These are phyloP conservation scores for Dascillus cervinus DNA, from an alignment of 2,888 invertebrate genomes.

Conservation along the genomic window DNA sequence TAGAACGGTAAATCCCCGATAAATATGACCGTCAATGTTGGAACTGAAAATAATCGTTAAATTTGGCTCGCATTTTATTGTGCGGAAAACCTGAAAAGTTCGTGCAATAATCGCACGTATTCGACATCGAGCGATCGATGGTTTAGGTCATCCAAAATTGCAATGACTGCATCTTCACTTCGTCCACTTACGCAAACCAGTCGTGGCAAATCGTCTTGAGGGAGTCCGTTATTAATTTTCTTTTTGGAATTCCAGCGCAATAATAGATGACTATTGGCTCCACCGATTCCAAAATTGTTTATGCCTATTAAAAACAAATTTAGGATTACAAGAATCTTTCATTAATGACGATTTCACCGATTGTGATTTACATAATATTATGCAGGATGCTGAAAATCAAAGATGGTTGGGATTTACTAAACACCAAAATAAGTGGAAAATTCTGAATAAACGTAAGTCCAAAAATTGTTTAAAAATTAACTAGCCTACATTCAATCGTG, in stretches of 20 bases:
- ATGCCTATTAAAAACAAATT: constrained; percentile 56
- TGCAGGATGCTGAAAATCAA: too few relatives aligned
- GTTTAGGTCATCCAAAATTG: constrained; percentile 56
- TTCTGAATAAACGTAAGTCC: too few relatives aligned
- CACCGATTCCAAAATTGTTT: constrained; percentile 92
- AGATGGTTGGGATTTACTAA: too few relatives aligned
- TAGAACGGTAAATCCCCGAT: too few relatives aligned
- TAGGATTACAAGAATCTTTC: too few relatives aligned
- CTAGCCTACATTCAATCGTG: too few relatives aligned
- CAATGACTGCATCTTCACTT: constrained; percentile 65
- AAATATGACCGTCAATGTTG: too few relatives aligned
- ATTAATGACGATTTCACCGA: too few relatives aligned
- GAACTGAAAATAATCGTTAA: constrained; percentile 51
- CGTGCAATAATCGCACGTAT: constrained; percentile 44
- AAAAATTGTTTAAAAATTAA: too few relatives aligned
- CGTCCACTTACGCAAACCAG: constrained; percentile 70
- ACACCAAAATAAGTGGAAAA: too few relatives aligned
- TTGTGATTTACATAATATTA: too few relatives aligned
- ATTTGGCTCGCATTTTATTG: too few relatives aligned
- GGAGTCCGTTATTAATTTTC: constrained; percentile 52
- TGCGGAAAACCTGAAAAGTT: constrained; percentile 24
- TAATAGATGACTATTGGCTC: constrained; percentile 71
- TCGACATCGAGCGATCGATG: constrained; percentile 56
- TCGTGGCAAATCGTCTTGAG: constrained; percentile 60
- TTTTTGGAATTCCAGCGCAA: constrained; percentile 52